Evolutionary conservation across 2,888 invertebrate genomes (phyloP), one percentile per base, ranked within the genome.

Genomic region (Pteria penguin): DNA sequence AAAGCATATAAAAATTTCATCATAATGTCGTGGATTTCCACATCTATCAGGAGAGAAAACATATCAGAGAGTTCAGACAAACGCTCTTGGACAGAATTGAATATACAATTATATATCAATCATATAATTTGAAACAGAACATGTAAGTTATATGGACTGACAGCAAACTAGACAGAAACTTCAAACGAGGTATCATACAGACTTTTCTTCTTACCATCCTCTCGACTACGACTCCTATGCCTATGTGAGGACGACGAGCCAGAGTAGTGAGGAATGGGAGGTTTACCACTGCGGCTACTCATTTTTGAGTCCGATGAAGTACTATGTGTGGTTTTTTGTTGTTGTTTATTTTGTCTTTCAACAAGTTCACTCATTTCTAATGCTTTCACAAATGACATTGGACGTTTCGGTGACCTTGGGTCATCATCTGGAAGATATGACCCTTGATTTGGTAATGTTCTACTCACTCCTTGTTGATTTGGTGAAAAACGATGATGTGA

Each of bases 361-460:
- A 90, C 84, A 62, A 88, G 85, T 75, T 92, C 90, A 55, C 91
- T 90, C 86, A 92, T 87, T 86, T 92, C 91, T 61, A 92, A 80
- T 18, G 92, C 92, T 69, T 90, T 90, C 26, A 92, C 90, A 82
- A 92, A 92, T 32, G 91, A 91, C 87, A 91, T 86, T 2, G 92
- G 92, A 69, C 92, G 82, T 45, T 77, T 75, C 52, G 82, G 70
- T 11, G 54, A 73, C n/a, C 73, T 68, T 14, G 75, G 65, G 5
- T 78, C 78, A 14, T 79, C 78, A 26, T 63, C 68, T 27, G 26
- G 29, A 22, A 54, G 58, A 52, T 60, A 70, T 14, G 57, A 32
- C 45, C 55, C 62, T 69, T 70, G 73, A 55, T 65, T 58, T 65
- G 70, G 78, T 29, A 78, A 29, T 33, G 72, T 68, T 61, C 45